Base-by-base conservation (phyloP, 2,797 vertebrate genomes). In the Oryzias dopingdopingensis region DNA sequence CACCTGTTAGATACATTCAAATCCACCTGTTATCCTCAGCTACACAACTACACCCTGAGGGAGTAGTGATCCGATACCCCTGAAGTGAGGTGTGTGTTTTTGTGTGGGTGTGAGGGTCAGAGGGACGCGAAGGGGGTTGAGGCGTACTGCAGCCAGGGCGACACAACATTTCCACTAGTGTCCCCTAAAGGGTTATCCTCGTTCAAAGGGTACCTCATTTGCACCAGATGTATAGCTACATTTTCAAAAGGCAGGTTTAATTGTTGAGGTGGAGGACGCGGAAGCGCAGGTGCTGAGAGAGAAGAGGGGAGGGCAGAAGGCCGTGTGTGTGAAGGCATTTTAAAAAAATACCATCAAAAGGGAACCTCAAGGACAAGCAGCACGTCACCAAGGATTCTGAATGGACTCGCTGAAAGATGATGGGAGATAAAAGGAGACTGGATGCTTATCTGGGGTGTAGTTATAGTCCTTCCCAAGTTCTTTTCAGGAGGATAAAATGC, bases 201-300 rank as follows among this genome's bases (percentile, higher is more conserved):
- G 37, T 71, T 83, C 86, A 90, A 87, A 76, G 69, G 56, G 61
- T 51, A 50, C 74, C 79, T 83, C 82, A 75, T 79, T 88, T 83
- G 76, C 74, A 81, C 80, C 83, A 79, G 79, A 82, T 77, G 76
- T 69, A 77, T 77, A 22, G 54, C 53, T 64, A 69, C n/a, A 15
- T 79, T 71, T 74, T 71, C 52, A 76, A 75, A 76, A 83, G 75
- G 74, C 69, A 76, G 77, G 67, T 67, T 72, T 61, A 22, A 80
- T 52, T 71, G 77, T 88, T 60, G 73, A 75, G 60, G 37, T 16
- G 41, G 56, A 65, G 67, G 70, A 72, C 54, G 50, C 62, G 65
- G 66, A 41, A 56, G 49, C 71, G 70, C 81, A 85, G 84, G 81
- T 82, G 78, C 54, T 43, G 67, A 74, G 65, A 42, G 75, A 54